Percentiles rank a stretch among this genome's conserved stretches.
Evolutionary conservation across 2,113 vertebrate genomes (phyloP).

Genomic region (Copsychus sechellarum): DNA sequence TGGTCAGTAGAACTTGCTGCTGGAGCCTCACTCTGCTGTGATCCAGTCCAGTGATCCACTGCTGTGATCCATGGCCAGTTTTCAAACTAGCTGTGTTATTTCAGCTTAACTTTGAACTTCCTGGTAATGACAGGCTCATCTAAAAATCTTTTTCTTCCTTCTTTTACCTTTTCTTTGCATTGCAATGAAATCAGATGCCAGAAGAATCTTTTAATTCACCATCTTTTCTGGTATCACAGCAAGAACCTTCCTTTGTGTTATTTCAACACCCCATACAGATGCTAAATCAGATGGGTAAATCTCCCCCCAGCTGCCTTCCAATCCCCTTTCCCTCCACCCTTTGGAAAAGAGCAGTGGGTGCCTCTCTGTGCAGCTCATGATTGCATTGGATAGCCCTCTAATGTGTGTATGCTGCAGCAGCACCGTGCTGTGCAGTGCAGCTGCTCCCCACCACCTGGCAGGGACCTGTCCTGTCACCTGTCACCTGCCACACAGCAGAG

Average conservation of each 20-base stretch:
- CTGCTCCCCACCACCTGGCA: fast-evolving
- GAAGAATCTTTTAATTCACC: background rate
- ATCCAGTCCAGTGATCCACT: background rate
- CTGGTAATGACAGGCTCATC: background rate
- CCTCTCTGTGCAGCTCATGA: background rate
- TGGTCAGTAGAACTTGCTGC: background rate
- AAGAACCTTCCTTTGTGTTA: background rate
- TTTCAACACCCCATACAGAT: background rate
- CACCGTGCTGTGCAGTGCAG: fast-evolving
- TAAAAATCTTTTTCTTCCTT: background rate
- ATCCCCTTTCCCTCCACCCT: fast-evolving
- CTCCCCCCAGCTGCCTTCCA: background rate
- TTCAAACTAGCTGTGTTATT: background rate
- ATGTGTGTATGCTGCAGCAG: background rate
- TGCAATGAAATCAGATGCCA: background rate
- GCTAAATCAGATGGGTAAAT: background rate
- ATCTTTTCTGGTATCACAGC: background rate
- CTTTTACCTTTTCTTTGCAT: background rate
- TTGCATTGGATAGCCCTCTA: constrained; percentile 10
- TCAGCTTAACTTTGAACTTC: background rate
- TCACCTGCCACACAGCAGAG: background rate
- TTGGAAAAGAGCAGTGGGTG: fast-evolving
- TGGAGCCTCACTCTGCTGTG: background rate
- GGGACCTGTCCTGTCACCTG: background rate
- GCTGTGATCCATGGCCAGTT: background rate